Evolutionary conservation across 1,140 invertebrate species (phyloP).

Genomic region (Contarinia nasturtii): DNA sequence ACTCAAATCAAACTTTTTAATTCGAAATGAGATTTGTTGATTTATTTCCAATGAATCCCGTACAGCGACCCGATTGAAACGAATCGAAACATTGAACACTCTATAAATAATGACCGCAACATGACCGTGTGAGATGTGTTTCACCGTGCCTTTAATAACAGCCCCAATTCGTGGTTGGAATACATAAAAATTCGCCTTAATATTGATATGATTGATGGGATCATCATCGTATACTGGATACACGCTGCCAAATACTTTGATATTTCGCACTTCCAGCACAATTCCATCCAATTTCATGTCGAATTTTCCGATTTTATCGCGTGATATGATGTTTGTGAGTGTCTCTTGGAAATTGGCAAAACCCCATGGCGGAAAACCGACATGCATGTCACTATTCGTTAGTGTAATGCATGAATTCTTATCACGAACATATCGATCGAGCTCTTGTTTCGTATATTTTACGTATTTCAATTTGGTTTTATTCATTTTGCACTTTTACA

Average conservation of each 20-base stretch:
- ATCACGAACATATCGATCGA: conserved; percentile 19
- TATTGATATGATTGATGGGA: conserved; percentile 29
- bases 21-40: conserved; percentile 17
- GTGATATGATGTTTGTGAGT: conserved; percentile 23
- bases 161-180: conserved; percentile 30
- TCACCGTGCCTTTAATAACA: conserved; percentile 22
- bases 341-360: conserved; percentile 25
- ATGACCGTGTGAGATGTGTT: conserved; percentile 14
- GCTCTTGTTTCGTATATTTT: conserved; percentile 15
- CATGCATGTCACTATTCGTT: conserved; percentile 24
- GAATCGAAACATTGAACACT: conserved; percentile 19
- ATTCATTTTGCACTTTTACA: conserved; percentile 1
- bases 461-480: conserved; percentile 10
- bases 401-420: conserved; percentile 29
- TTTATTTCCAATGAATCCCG: conserved; percentile 12
- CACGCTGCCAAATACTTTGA: conserved; percentile 27
- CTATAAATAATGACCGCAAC: conserved; percentile 19
- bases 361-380: conserved; percentile 31
- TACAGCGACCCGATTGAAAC: conserved; percentile 12
- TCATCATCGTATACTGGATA: conserved; percentile 26
- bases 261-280: conserved; percentile 33
- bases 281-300: conserved; percentile 29
- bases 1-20: conserved; percentile 18
- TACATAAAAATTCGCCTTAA: conserved; percentile 35
- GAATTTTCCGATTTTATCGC: conserved; percentile 23